Evolutionary conservation across 2,797 vertebrate species (phyloP).

Genomic region (Pseudopleuronectes americanus): DNA sequence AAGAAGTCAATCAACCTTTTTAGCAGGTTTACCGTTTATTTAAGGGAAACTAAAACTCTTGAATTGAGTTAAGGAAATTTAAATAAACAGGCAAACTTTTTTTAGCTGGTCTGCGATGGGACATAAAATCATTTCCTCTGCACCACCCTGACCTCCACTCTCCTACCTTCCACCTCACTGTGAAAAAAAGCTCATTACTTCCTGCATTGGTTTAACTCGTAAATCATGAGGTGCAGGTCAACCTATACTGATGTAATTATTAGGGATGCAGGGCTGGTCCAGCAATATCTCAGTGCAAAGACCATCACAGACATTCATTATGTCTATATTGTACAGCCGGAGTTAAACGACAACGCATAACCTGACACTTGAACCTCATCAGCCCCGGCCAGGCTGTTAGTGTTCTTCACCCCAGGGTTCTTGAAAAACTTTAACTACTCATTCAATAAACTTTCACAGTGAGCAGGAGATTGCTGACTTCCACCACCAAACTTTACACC

Average conservation of each 20-base stretch:
- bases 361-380: background rate
- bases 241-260: background rate
- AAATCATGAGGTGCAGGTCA: constrained; percentile 3
- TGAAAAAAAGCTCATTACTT: background rate
- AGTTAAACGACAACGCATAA: background rate
- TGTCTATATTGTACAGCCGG: background rate
- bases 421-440: constrained; percentile 10
- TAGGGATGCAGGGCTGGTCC: background rate
- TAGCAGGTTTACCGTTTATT: background rate
- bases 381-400: background rate
- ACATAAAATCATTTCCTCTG: background rate
- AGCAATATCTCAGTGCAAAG: background rate
- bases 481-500: constrained; percentile 19
- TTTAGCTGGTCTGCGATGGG: background rate
- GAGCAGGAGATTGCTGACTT: constrained; percentile 16
- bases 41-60: background rate
- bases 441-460: constrained; percentile 1
- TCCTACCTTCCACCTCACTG: background rate
- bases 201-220: background rate
- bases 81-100: background rate
- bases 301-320: background rate
- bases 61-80: background rate
- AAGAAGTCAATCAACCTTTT: no score
- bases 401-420: background rate
- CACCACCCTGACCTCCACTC: constrained; percentile 4